These are phyloP conservation scores for Patella caerulea DNA, from an alignment of 2,888 invertebrate species.

Conservation along the genomic window DNA sequence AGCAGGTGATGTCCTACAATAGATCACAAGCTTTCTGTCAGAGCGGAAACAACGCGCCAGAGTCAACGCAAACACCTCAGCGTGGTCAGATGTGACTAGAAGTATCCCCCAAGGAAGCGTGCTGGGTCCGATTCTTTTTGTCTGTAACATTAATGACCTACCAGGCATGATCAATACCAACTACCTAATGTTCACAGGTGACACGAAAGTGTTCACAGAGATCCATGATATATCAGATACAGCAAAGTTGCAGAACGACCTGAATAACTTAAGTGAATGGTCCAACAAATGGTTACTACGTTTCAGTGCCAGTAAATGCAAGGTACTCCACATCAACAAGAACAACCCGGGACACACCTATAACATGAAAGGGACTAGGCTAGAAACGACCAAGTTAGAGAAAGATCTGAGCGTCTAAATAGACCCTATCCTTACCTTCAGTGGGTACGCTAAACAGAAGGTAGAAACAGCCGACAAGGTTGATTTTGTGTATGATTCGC, in stretches of 20 bases:
- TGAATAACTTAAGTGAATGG: conserved; percentile 23
- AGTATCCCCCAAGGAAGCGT: conserved; percentile 21
- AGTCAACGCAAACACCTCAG: background rate
- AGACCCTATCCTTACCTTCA: background rate
- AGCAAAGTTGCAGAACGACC: conserved; percentile 12
- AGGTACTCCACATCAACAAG: conserved; percentile 18
- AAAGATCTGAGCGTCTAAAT: background rate
- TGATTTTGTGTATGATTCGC: too few species aligned
- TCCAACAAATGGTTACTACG: conserved; percentile 27
- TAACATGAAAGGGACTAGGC: background rate
- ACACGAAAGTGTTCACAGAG: conserved; percentile 24
- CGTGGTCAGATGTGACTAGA: background rate
- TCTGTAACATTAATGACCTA: conserved; percentile 32
- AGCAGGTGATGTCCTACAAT: background rate
- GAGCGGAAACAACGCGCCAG: background rate
- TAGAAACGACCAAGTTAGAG: background rate
- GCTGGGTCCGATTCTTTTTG: conserved; percentile 33
- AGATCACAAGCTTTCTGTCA: background rate
- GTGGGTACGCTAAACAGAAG: too few species aligned
- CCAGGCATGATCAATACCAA: conserved; percentile 18
- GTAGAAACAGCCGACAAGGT: too few species aligned
- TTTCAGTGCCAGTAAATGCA: conserved; percentile 27
- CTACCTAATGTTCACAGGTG: conserved; percentile 27
- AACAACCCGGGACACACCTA: background rate
- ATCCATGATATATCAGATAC: background rate